Conservation (phyloP, 2,113 vertebrate species). For the Gymnogyps californianus region DNA sequence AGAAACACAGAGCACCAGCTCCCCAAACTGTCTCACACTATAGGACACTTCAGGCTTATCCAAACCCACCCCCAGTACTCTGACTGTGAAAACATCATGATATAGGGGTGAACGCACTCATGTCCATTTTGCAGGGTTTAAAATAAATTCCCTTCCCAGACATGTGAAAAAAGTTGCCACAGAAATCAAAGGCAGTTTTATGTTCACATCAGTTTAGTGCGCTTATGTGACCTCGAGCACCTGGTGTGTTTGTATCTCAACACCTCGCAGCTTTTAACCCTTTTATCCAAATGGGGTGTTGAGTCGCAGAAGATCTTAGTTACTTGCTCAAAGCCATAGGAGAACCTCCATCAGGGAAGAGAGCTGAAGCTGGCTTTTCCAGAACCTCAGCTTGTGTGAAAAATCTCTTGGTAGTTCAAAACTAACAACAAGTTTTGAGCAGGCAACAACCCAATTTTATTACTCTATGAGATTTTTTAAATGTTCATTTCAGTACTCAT, state of each 20-base stretch:
- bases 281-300: not conserved
- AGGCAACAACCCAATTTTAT: not conserved
- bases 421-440: not conserved
- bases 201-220: not conserved
- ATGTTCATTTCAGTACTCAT: not conserved
- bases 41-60: not conserved
- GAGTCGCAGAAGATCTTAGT: not conserved
- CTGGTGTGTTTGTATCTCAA: not conserved
- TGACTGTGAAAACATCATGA: not conserved
- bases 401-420: not conserved
- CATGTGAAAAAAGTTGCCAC: not conserved
- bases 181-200: not conserved
- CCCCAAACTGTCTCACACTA: not conserved
- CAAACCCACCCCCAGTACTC: not conserved
- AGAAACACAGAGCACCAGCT: not conserved
- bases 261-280: not conserved
- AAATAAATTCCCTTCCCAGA: not conserved
- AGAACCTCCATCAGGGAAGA: not conserved
- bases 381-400: not conserved
- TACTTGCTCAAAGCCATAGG: not conserved
- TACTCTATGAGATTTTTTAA: not conserved
- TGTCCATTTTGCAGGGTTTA: not conserved
- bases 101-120: rapidly evolving
- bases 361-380: not conserved
- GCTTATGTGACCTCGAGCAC: not conserved